These are phyloP conservation scores for Pogonocherus hispidulus DNA, from an alignment of 2,888 invertebrate genomes.

Conservation along the genomic window DNA sequence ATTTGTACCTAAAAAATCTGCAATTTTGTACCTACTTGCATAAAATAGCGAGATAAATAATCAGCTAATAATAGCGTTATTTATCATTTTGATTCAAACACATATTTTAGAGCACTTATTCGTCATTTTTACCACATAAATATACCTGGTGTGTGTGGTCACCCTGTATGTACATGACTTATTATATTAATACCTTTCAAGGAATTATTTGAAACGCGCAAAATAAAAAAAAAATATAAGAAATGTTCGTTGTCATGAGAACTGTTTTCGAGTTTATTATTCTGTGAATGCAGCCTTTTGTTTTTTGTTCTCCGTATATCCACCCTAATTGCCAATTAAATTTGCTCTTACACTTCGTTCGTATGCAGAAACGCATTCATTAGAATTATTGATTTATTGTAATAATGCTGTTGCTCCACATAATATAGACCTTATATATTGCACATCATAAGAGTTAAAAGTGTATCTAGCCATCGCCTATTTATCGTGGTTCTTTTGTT, in stretches of 20 bases:
- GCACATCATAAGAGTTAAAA: slow-evolving; percentile 23
- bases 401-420: slow-evolving; percentile 54
- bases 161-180: not conserved
- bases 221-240: slow-evolving; percentile 1
- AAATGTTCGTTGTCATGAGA: slow-evolving; percentile 16
- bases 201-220: not conserved
- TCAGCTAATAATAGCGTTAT: too few relatives aligned
- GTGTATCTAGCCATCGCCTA: slow-evolving; percentile 12
- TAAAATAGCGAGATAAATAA: too few relatives aligned
- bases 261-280: slow-evolving; percentile 6
- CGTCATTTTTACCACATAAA: too few relatives aligned
- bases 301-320: slow-evolving; percentile 25
- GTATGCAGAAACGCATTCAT: slow-evolving; percentile 55
- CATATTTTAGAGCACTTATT: too few relatives aligned
- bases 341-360: slow-evolving; percentile 53
- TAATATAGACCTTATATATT: slow-evolving; percentile 53
- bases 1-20: too few relatives aligned
- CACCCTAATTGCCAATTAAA: slow-evolving; percentile 56
- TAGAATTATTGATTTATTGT: slow-evolving; percentile 58
- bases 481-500: slow-evolving; percentile 8
- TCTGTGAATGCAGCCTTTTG: slow-evolving; percentile 17
- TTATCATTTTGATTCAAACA: too few relatives aligned
- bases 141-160: not conserved
- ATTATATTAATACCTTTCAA: not conserved
- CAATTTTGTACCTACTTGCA: too few relatives aligned